Base-by-base conservation (phyloP, 2,888 invertebrate genomes). In the Lomographa bimaculata region DNA sequence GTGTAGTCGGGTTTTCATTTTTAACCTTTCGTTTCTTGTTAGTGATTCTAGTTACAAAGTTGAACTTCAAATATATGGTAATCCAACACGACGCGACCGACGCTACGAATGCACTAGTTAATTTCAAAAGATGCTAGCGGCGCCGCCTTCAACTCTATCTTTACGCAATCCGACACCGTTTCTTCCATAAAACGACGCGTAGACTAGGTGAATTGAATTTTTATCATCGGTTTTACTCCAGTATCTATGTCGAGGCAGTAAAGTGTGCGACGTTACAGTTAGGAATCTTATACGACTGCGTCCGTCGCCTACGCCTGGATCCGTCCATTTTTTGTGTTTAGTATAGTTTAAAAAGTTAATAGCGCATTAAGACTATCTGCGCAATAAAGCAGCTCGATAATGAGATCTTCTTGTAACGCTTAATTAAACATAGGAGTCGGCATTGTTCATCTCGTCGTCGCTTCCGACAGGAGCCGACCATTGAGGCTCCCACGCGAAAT, bases 171-270 rank as follows among this genome's bases (percentile, higher is more conserved):
- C 43, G 42, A 65, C 60, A 60, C 47, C 51, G 55, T 54, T 68
- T 71, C 28, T 65, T 65, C 66, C 72, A 76, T 71, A 71, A 70
- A 60, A 54, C 46, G 45, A 60, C 58, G 42, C 49, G 47, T 40
- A 55, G 60, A 66, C 70, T 63, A 51, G 60, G 58, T 66, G 70
- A 70, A 79, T 75, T 78, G 77, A 74, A 73, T 79, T 79, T 80
- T 79, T 79, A 82, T 72, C 70, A 70, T 71, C 56, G 56, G 57
- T 60, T 60, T 65, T 61, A 67, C 60, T 56, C 59, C 50, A 50
- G 62, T 66, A 72, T 75, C 63, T 68, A 66, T 79, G 69, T 72
- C 71, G 70, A 60, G 48, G 64, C 55, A 49, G 62, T 69, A 60
- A 70, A 66, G 55, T 57, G 62, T 61, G 50, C 55, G 55, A 46